A percentile compares a stretch with the other conserved stretches of the same genome.
Conservation (phyloP, 30 jellyfish, hydroid and myxozoan genomes). For the Pelagia noctiluca region DNA sequence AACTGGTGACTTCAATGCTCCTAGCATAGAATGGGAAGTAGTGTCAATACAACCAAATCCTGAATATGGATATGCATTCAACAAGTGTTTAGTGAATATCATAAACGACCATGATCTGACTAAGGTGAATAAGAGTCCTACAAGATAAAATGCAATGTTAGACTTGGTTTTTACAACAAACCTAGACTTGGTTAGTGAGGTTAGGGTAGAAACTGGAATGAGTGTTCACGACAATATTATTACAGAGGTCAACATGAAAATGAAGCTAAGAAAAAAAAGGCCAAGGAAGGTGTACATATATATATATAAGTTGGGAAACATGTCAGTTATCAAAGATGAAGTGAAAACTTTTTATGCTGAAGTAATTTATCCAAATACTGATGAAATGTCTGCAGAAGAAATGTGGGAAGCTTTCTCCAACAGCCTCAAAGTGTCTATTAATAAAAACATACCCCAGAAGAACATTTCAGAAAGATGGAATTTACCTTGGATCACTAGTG, state of each 20-base stretch:
- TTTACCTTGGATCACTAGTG: conserved; percentile 40
- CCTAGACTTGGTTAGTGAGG: conserved; percentile 23
- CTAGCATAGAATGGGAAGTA: conserved; percentile 19
- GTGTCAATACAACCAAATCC: conserved; percentile 30
- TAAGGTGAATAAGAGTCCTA: conserved; percentile 15
- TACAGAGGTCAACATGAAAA: conserved; percentile 38
- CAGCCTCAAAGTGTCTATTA: conserved; percentile 14
- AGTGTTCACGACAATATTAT: conserved; percentile 41
- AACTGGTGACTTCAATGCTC: conserved; percentile 51
- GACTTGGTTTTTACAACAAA: conserved; percentile 36
- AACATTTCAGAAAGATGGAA: conserved; percentile 21
- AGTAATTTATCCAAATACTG: not conserved
- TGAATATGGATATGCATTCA: conserved; percentile 47
- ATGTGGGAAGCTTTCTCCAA: conserved; percentile 20
- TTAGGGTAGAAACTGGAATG: conserved; percentile 29
- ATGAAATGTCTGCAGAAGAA: conserved; percentile 18
- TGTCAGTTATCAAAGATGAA: conserved; percentile 14
- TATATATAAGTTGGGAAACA: conserved; percentile 9
- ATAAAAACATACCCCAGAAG: conserved; percentile 37
- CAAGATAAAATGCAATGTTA: conserved; percentile 17
- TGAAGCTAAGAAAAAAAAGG: not conserved
- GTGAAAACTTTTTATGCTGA: conserved; percentile 4
- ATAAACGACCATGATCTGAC: conserved; percentile 34
- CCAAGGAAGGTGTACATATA: conserved; percentile 16
- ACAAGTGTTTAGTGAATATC: conserved; percentile 11